Evolutionary conservation across 2,888 invertebrate species (phyloP), one percentile per base, ranked within the genome.

Genomic region (Macaria liturata): DNA sequence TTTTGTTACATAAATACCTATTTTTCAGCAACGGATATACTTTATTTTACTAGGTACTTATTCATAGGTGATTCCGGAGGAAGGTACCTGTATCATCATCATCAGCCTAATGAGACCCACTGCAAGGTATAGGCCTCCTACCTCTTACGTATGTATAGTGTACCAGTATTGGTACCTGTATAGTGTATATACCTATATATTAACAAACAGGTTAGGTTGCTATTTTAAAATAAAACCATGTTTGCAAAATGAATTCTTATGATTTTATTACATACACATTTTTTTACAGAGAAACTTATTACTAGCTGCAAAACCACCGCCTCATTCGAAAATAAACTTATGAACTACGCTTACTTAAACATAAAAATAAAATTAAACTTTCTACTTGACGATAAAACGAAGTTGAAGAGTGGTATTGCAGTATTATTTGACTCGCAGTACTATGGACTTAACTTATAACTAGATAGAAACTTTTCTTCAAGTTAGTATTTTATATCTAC

Each of bases 191-290:
- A n/a, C n/a, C n/a, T n/a, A n/a, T 20, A 37, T 6, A 37, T 0
- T 6, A 6, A 37, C 7, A 37, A 37, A 37, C 4, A 7, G 7
- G 34, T 37, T 3, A 37, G 5, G 34, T 37, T 3, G 7, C 34
- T 37, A 37, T 37, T 6, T 37, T 37, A 7, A 37, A 37, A 37
- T 37, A 37, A 37, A 37, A 37, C 34, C 34, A 6, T 37, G 34
- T 69, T 67, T 56, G 66, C 67, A 65, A 72, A 76, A 77, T 75
- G 71, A 71, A 70, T 73, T 59, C 74, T 78, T 80, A 80, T 70
- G 73, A 70, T 79, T 75, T 76, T 75, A 71, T 72, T 70, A 72
- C 71, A 61, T 75, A 70, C 77, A 80, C 71, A 72, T 76, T 71
- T 72, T 71, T 76, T 81, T 81, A 84, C 67, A 79, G 75, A 76